Conservation (phyloP, 2,797 vertebrate species). For the Heteromormyrus szaboi region DNA sequence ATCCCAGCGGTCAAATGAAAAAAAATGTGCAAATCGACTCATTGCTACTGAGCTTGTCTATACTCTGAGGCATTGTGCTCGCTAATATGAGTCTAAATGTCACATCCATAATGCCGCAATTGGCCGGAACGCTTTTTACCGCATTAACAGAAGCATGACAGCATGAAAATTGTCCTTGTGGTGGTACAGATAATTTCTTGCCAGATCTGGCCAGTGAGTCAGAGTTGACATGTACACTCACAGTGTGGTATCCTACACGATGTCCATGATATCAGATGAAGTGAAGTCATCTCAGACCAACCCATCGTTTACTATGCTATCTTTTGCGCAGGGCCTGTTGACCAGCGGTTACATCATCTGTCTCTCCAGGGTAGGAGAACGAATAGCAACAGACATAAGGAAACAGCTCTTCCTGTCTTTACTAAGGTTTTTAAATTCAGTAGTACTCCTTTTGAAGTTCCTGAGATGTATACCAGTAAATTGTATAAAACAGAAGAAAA, state of each 20-base stretch:
- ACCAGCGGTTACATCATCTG: conserved; percentile 87
- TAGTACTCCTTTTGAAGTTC: not conserved
- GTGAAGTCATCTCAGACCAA: not conserved
- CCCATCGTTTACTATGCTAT: conserved; percentile 15
- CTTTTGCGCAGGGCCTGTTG: conserved; percentile 69
- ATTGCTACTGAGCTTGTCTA: not conserved
- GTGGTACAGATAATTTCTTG: not conserved
- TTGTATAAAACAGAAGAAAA: not conserved
- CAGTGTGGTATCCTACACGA: not conserved
- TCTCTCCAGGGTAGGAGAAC: conserved; percentile 80
- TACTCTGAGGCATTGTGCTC: not conserved
- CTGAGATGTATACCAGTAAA: not conserved
- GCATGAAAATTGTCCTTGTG: not conserved
- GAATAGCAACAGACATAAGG: conserved; percentile 80
- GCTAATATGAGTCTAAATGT: not conserved
- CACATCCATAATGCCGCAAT: not conserved
- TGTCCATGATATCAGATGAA: not conserved
- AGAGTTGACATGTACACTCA: not conserved
- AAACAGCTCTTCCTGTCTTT: conserved; percentile 78
- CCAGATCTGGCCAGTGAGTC: not conserved
- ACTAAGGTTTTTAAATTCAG: conserved; percentile 61
- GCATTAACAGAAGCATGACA: not conserved
- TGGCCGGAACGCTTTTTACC: not conserved
- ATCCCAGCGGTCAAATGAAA: not conserved
- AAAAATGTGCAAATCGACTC: not conserved